Conservation (phyloP, 2,113 vertebrate genomes). For the Gulo gulo region DNA sequence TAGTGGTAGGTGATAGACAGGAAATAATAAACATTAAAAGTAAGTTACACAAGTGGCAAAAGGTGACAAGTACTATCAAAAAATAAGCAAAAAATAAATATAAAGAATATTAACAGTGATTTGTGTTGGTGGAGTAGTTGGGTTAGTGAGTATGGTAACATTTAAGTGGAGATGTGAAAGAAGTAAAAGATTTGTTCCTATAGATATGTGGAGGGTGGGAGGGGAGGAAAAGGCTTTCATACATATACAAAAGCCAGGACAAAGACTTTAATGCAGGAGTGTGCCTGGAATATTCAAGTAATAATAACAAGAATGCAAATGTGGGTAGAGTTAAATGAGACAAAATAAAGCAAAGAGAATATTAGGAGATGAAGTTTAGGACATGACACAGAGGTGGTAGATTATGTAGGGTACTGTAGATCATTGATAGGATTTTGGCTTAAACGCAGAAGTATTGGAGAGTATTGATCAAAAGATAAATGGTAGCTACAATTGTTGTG, state of each 20-base stretch:
- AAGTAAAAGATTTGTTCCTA: not conserved
- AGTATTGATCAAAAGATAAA: not conserved
- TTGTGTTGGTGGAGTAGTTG: not conserved
- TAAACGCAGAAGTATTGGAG: not conserved
- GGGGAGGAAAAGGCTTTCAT: not conserved
- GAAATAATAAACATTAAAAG: not conserved
- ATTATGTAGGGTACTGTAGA: not conserved
- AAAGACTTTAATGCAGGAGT: not conserved
- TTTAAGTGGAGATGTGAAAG: not conserved
- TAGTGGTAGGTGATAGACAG: not conserved
- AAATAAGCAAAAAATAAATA: not conserved
- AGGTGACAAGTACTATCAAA: not conserved
- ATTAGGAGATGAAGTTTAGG: not conserved
- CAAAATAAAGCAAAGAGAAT: not conserved
- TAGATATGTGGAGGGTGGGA: not conserved
- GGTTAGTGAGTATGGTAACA: not conserved
- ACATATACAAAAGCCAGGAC: not conserved
- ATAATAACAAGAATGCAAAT: not conserved
- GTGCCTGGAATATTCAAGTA: not conserved
- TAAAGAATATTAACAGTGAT: not conserved
- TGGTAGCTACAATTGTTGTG: not conserved
- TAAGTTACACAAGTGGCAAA: not conserved
- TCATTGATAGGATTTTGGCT: not conserved
- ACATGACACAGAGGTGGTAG: not conserved
- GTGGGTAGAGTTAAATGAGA: not conserved